A percentile compares a stretch with the other conserved stretches of the same genome.
Evolutionary conservation across 2,888 invertebrate species (phyloP).

Genomic region (Lordiphosa fenestrarum): DNA sequence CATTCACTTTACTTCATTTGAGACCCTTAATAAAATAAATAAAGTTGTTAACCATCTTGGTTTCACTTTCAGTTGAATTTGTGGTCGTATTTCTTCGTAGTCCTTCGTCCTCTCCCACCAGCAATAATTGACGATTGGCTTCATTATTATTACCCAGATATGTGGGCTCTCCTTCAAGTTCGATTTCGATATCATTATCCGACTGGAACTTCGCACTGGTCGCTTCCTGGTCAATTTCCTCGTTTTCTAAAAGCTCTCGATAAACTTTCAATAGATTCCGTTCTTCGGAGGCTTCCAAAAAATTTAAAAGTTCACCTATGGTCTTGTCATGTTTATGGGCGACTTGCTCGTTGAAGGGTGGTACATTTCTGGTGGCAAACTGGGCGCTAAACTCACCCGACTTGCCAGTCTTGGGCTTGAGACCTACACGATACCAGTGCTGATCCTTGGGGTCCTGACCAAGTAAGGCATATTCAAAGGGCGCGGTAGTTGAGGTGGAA

Average conservation of each 20-base stretch:
- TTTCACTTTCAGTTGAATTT: constrained; percentile 12
- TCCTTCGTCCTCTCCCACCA: constrained; percentile 19
- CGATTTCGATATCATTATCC: constrained; percentile 10
- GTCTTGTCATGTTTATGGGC: constrained; percentile 56
- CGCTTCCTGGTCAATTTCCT: constrained; percentile 16
- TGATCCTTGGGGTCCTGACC: constrained; percentile 62
- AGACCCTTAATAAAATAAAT: constrained; percentile 55
- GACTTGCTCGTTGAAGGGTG: constrained; percentile 48
- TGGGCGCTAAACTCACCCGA: constrained; percentile 37
- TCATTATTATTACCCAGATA: neutral
- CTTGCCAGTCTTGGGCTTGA: constrained; percentile 37
- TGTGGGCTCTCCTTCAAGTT: neutral
- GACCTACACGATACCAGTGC: constrained; percentile 58
- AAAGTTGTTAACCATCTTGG: constrained; percentile 28
- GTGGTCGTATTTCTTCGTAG: neutral
- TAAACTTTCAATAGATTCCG: constrained; percentile 45
- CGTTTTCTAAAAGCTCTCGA: constrained; percentile 33
- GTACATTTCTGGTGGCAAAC: constrained; percentile 47
- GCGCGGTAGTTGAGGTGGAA: neutral
- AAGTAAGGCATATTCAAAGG: constrained; percentile 55
- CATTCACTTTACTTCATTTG: constrained; percentile 11
- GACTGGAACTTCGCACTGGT: constrained; percentile 7
- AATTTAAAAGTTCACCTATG: constrained; percentile 45
- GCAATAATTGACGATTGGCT: constrained; percentile 16
- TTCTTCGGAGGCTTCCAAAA: constrained; percentile 50